Evolutionary conservation across 2,797 vertebrate genomes (phyloP), one percentile per base, ranked within the genome.

Genomic region (Alca torda): DNA sequence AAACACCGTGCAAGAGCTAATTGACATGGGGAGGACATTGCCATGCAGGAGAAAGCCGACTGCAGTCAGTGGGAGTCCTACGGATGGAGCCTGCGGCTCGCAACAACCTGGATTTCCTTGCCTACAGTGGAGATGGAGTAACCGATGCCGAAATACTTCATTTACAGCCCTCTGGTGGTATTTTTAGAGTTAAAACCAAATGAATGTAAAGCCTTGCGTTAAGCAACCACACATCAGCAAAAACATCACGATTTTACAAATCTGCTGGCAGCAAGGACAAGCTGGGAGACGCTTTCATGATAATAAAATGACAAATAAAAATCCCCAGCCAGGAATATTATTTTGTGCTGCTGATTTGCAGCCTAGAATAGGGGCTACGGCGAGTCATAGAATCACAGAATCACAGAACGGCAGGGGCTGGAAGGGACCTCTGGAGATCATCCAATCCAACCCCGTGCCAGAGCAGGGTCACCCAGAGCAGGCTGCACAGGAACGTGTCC

Each of bases 81-180:
- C 0, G 13, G 69, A 48, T 37, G 43, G 77, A 51, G 64, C 48
- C 67, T 6, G 0, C 1, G 0, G 61, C 69, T 75, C 24, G 7
- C 28, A 54, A 26, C 59, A n/a, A n/a, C 35, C 59, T 56, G 48
- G 19, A 35, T 51, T 72, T 43, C 68, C 57, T 54, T 20, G 20
- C 39, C 2, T 17, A 14, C 24, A 8, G 28, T 2, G 4, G 35
- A 50, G 46, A 23, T 26, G 31, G 63, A 80, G 33, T 4, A 75
- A 76, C 17, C 0, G 10, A 39, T 28, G 31, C 28, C 1, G 1
- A 39, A 80, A 87, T 1, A 20, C 23, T 39, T 65, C 2, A 0
- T 54, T 74, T 48, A 51, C 9, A 10, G 63, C 63, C 64, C 79
- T 24, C 51, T 2, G 24, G 20, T 13, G 74, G 45, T 18, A 45